phyloP scores from a whole-genome alignment of 2,113 vertebrate species.

The Chaetura pelagica region DNA sequence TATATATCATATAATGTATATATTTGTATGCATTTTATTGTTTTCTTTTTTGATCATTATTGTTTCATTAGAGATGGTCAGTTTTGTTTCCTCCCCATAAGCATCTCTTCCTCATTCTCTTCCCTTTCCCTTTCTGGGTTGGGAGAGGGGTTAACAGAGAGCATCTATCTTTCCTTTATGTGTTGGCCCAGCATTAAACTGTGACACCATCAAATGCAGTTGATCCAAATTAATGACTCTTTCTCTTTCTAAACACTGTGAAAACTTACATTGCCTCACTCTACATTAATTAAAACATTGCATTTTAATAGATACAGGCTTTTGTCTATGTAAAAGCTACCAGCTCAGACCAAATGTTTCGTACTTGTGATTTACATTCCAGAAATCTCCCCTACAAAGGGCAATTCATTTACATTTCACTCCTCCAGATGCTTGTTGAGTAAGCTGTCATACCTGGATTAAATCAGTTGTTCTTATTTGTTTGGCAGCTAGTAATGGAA shows the following conservation, averaged over 20 bases:
- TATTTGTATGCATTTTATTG: too few species aligned
- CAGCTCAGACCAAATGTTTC: background rate
- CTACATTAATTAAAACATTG: background rate
- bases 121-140: too few species aligned
- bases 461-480: conserved; percentile 45
- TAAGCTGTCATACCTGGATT: conserved; percentile 59
- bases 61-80: too few species aligned
- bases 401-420: conserved; percentile 50
- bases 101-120: too few species aligned
- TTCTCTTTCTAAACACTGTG: background rate
- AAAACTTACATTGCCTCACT: background rate
- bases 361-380: background rate
- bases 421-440: conserved; percentile 29
- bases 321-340: background rate
- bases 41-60: too few species aligned
- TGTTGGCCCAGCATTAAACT: too few species aligned
- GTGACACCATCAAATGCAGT: background rate
- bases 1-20: background rate
- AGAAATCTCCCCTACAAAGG: conserved; percentile 40
- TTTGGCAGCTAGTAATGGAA: conserved; percentile 48
- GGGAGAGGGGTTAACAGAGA: too few species aligned
- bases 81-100: too few species aligned
- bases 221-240: background rate
- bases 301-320: background rate
- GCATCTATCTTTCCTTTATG: too few species aligned